A percentile compares a stretch with the other conserved stretches of the same genome.
Evolutionary conservation across 2,888 invertebrate genomes (phyloP).

Genomic region (Ichneumon xanthorius): DNA sequence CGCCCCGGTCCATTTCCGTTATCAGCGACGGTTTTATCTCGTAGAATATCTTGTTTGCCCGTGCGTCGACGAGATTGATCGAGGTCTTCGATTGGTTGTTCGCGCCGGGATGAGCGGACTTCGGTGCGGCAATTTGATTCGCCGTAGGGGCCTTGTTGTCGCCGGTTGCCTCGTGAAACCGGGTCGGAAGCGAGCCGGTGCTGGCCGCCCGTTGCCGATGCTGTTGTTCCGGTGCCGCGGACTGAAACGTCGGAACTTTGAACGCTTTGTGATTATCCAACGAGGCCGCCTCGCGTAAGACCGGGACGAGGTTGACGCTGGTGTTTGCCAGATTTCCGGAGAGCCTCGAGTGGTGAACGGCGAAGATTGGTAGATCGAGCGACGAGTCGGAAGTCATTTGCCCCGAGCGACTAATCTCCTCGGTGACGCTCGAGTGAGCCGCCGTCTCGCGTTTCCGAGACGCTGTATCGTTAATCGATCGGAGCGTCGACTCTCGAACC

Average conservation of each 20-base stretch:
- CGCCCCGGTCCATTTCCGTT: conserved; percentile 74
- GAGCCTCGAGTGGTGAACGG: neutral
- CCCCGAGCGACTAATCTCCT: conserved; percentile 44
- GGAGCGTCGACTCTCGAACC: conserved; percentile 9
- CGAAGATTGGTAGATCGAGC: conserved; percentile 30
- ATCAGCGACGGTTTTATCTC: conserved; percentile 81
- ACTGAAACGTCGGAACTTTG: conserved; percentile 52
- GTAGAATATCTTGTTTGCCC: conserved; percentile 78
- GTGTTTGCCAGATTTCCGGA: conserved; percentile 26
- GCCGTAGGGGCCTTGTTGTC: conserved; percentile 16
- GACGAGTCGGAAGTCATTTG: conserved; percentile 57
- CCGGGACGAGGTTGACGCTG: conserved; percentile 15
- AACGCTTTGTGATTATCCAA: conserved; percentile 62
- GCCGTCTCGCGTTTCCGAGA: conserved; percentile 29
- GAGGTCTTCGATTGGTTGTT: conserved; percentile 73
- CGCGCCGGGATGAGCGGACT: conserved; percentile 26
- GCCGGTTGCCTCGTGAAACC: conserved; percentile 8
- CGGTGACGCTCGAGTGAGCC: conserved; percentile 28
- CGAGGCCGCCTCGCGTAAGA: conserved; percentile 10
- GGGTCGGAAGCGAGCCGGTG: conserved; percentile 23
- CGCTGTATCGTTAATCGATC: conserved; percentile 36
- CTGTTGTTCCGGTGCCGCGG: conserved; percentile 29
- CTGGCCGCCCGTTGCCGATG: conserved; percentile 2
- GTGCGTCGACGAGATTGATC: conserved; percentile 74
- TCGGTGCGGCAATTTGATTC: conserved; percentile 52